Evolutionary conservation across 1,140 invertebrate genomes (phyloP).

Genomic region (Scylla paramamosain): DNA sequence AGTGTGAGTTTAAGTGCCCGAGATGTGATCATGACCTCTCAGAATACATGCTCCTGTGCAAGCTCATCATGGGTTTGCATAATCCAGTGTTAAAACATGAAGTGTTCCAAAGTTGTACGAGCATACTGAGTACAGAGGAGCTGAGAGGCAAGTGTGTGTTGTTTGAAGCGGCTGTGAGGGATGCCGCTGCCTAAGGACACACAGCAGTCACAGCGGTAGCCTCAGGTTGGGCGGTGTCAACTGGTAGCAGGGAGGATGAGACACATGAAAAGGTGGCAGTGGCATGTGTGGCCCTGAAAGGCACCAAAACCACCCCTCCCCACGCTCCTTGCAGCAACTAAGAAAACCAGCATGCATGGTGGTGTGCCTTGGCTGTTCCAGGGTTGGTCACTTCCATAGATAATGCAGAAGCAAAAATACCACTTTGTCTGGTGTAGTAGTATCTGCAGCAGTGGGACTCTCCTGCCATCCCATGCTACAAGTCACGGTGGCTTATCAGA

Average conservation of each 20-base stretch:
- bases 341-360: not conserved
- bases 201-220: not conserved
- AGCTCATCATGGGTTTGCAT: not conserved
- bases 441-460: too few relatives aligned
- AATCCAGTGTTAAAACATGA: not conserved
- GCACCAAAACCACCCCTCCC: not conserved
- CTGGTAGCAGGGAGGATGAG: not conserved
- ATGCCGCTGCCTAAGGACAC: not conserved
- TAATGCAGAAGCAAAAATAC: not conserved
- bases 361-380: not conserved
- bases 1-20: constrained; percentile 40
- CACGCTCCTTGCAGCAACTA: not conserved
- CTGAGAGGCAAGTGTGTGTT: not conserved
- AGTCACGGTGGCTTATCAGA: too few relatives aligned
- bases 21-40: not conserved
- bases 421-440: not conserved
- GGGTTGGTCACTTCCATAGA: not conserved
- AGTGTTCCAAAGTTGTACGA: not conserved
- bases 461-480: too few relatives aligned
- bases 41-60: not conserved
- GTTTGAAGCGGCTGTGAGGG: constrained; percentile 9
- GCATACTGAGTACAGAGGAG: not conserved
- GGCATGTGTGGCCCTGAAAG: not conserved
- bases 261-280: not conserved
- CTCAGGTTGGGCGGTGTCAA: not conserved